A percentile compares a stretch with the other conserved stretches of the same genome.
These are phyloP conservation scores for Apodemus speciosus DNA, from an alignment of 2,113 vertebrate species.

Conservation along the genomic window DNA sequence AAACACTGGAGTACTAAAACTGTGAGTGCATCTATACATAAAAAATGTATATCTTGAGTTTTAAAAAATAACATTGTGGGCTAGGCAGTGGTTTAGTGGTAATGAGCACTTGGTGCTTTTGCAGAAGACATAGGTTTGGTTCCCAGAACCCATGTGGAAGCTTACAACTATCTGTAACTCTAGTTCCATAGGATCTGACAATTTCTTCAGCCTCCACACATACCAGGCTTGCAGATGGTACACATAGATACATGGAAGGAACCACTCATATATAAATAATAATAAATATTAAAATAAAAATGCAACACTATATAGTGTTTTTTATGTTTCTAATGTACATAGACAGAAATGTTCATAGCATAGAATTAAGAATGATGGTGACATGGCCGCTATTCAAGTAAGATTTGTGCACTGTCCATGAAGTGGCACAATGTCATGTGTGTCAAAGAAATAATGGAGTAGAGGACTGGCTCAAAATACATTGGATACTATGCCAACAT, in stretches of 20 bases:
- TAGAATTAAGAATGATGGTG: neutral
- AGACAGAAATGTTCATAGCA: neutral
- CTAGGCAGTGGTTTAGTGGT: neutral
- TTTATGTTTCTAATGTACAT: neutral
- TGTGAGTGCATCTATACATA: neutral
- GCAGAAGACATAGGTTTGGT: neutral
- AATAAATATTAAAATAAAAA: neutral
- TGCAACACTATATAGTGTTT: neutral
- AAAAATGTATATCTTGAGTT: neutral
- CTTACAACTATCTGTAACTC: neutral
- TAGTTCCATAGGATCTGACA: neutral
- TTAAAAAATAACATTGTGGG: neutral
- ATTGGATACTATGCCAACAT: neutral
- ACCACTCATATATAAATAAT: neutral
- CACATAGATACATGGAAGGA: neutral
- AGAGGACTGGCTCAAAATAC: neutral
- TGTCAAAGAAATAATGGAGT: neutral
- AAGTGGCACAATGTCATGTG: neutral
- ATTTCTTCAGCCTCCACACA: neutral
- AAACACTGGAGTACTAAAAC: neutral
- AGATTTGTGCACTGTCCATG: neutral
- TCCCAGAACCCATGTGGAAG: neutral
- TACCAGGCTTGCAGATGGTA: neutral
- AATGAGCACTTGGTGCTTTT: neutral
- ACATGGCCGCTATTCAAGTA: neutral